Percentiles rank a stretch among this genome's conserved stretches.
phyloP scores from a whole-genome alignment of 2,888 invertebrate genomes.

The Pelosia muscerda region DNA sequence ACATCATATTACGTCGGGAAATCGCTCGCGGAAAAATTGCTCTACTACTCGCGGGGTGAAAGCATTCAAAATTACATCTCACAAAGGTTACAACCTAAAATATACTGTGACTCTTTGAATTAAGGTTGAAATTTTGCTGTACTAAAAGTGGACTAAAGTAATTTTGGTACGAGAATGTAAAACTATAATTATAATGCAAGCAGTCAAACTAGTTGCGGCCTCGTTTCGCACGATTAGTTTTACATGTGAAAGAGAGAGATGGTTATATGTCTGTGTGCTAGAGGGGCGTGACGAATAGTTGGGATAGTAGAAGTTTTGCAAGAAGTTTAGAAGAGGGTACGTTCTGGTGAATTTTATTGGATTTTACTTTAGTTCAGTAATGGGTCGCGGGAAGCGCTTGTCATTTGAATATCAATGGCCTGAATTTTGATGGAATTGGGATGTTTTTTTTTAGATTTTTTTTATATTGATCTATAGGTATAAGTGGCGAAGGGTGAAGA shows the following conservation, averaged over 20 bases:
- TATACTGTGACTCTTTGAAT: rapidly evolving
- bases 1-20: conserved; percentile 80
- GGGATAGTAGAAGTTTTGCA: conserved; percentile 80
- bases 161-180: conserved; percentile 46
- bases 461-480: background rate
- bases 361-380: conserved; percentile 72
- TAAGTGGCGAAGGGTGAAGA: background rate
- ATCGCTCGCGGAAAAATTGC: conserved; percentile 85
- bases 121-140: conserved; percentile 41
- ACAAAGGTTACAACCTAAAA: conserved; percentile 14
- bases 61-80: conserved; percentile 37
- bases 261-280: conserved; percentile 53
- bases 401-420: conserved; percentile 67
- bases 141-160: conserved; percentile 33
- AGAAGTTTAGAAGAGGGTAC: conserved; percentile 83
- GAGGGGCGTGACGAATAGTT: conserved; percentile 80
- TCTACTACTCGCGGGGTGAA: conserved; percentile 68
- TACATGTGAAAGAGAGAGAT: conserved; percentile 61
- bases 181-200: conserved; percentile 84
- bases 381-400: conserved; percentile 56
- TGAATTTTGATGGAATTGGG: conserved; percentile 5
- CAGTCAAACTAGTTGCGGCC: conserved; percentile 67
- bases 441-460: background rate
- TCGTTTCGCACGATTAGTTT: conserved; percentile 60
- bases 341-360: conserved; percentile 83